Percentiles rank a stretch among this genome's conserved stretches.
phyloP scores from a whole-genome alignment of 30 jellyfish, hydroid and myxozoan genomes.

The Turritopsis dohrnii region DNA sequence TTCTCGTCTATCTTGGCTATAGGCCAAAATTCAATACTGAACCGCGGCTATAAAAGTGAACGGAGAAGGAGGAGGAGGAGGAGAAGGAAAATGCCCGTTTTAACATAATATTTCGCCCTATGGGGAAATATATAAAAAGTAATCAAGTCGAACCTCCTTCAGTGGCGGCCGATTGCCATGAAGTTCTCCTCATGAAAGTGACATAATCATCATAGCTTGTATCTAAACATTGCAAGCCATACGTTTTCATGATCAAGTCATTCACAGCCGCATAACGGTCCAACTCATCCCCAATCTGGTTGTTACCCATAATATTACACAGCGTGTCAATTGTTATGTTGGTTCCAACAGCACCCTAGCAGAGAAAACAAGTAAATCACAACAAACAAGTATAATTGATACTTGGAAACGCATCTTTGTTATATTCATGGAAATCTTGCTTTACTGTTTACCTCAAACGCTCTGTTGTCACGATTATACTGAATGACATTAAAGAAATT shows the following conservation, averaged over 20 bases:
- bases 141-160: constrained; percentile 77
- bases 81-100: too few relatives aligned
- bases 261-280: constrained; percentile 66
- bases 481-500: constrained; percentile 91
- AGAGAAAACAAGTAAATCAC: background rate
- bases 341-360: constrained; percentile 89
- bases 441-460: constrained; percentile 58
- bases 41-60: too few relatives aligned
- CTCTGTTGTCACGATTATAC: constrained; percentile 81
- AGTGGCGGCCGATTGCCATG: constrained; percentile 80
- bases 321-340: constrained; percentile 79
- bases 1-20: too few relatives aligned
- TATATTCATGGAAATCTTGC: background rate
- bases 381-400: too few relatives aligned
- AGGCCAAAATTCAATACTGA: too few relatives aligned
- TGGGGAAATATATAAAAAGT: too few relatives aligned
- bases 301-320: constrained; percentile 64
- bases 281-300: constrained; percentile 37
- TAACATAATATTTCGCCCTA: too few relatives aligned
- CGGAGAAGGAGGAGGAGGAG: too few relatives aligned
- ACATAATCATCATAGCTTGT: constrained; percentile 56
- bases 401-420: too few relatives aligned
- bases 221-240: constrained; percentile 61
- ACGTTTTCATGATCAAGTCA: constrained; percentile 56
- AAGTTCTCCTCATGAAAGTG: constrained; percentile 45